Percentiles rank a stretch among this genome's conserved stretches.
These are phyloP conservation scores for Argyrosomus japonicus DNA, from an alignment of 2,113 vertebrate genomes.

Conservation along the genomic window DNA sequence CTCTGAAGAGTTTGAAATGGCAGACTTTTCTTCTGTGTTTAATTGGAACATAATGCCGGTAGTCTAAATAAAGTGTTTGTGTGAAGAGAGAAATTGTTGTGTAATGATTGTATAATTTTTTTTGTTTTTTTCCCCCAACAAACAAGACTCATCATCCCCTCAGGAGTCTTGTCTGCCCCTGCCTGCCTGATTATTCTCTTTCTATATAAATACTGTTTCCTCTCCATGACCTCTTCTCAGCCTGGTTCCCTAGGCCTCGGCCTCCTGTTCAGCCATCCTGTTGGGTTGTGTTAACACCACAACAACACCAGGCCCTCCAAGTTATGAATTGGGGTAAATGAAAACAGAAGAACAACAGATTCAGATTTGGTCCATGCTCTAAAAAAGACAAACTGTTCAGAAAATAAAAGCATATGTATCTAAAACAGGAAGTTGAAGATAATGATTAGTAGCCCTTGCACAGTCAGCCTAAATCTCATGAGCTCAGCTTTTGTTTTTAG, in stretches of 20 bases:
- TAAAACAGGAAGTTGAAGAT: background rate
- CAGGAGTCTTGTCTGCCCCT: slow-evolving; percentile 43
- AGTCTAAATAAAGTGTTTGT: slow-evolving; percentile 75
- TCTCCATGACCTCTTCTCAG: slow-evolving; percentile 29
- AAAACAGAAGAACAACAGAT: background rate
- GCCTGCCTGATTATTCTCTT: slow-evolving; percentile 43
- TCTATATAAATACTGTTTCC: slow-evolving; percentile 50
- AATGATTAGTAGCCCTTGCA: background rate
- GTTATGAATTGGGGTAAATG: background rate
- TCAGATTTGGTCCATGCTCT: too few species aligned
- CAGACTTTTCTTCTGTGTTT: slow-evolving; percentile 74
- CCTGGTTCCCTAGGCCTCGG: slow-evolving; percentile 2
- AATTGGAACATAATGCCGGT: slow-evolving; percentile 79
- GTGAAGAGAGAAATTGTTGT: slow-evolving; percentile 69
- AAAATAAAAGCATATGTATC: background rate
- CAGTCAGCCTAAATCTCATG: background rate
- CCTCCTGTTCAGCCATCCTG: slow-evolving; percentile 11
- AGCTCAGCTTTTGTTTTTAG: slow-evolving; percentile 4
- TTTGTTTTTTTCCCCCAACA: slow-evolving; percentile 23
- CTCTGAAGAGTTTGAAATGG: slow-evolving; percentile 72
- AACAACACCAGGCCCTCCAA: background rate
- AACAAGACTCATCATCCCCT: slow-evolving; percentile 59
- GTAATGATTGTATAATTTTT: slow-evolving; percentile 53
- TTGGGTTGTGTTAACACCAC: background rate
- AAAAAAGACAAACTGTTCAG: background rate